Evolutionary conservation across 2,888 invertebrate species (phyloP), one percentile per base, ranked within the genome.

Genomic region (Chloroclystis v-ata): DNA sequence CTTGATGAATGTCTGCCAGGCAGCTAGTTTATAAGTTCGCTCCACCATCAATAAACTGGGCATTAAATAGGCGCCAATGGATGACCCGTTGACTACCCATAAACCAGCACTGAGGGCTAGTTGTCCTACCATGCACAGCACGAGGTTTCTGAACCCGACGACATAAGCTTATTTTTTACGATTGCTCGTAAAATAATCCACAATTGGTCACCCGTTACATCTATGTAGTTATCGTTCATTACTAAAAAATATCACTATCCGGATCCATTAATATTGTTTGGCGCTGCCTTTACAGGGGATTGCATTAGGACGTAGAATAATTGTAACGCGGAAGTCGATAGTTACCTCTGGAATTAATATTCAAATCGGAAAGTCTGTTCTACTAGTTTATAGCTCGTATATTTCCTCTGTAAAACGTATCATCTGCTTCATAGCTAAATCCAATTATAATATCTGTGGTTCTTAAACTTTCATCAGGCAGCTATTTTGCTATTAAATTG

Each of bases 61-160:
- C 75, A 76, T 81, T 75, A 81, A 81, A 72, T 64, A 66, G 57
- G 58, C 61, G 65, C 56, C 66, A 62, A 75, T 75, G 67, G 67
- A 72, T 76, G 66, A 35, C 59, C 49, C 68, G 78, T 83, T 82
- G 75, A 81, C 68, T 69, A 67, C 67, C 69, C 73, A 78, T 84
- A 73, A 84, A 78, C 63, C 60, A 69, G 72, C 63, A 81, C 78
- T 75, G 77, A 76, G 72, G 61, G 65, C 73, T 79, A 80, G 82
- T 81, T 81, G 80, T 82, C 60, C 59, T 51, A 54, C 63, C 65
- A 64, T 47, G 47, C 63, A 62, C 64, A 63, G 63, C 63, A 65
- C 46, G 52, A 66, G 57, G 60, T 67, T 65, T 54, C 63, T 69
- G 72, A 66, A 61, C 45, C 59, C 60, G 59, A 62, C 65, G 59